Base-by-base conservation (phyloP, 1,140 invertebrate species). In the Agrypnia vestita region DNA sequence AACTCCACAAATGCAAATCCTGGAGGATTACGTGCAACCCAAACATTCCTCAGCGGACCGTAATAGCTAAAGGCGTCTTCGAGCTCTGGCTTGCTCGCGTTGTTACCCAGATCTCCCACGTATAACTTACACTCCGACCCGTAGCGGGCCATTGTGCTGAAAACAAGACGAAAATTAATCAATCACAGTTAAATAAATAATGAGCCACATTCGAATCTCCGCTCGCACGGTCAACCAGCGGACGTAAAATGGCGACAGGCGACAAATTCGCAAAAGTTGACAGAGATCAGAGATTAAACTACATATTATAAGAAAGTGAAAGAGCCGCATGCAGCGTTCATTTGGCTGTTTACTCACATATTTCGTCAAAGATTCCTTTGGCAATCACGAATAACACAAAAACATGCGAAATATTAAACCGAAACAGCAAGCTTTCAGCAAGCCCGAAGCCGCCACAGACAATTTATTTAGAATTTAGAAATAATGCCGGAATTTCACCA, bases 1-100 rank as follows among this genome's bases (percentile, higher is more conserved):
- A 97, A 99, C 88, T 98, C 97, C 15, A 99, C 95, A 90, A 99
- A 99, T 12, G 97, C 97, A 91, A 99, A 99, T 47, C 97, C 94
- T 56, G 95, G 95, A 10, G 96, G 96, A 88, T 98, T 98, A 84
- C 97, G 91, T 0, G 97, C 97, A 4, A 98, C 96, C 97, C 96
- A 98, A 17, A 99, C 97, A 90, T 97, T 98, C 82, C 95, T 93
- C 80, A 99, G 89, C 43, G 96, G 94, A 4, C 98, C 98, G 88
- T 98, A 99, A 84, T 98, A 96, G 71, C 95, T 94, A 88, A 99
- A 99, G 9, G 96, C 95, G 89, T 97, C 96, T 89, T 98, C 96
- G 56, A 98, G 87, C 87, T 98, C 96, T 85, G 96, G 95, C 86
- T 96, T 96, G 17, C 95, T 96, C n/a, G 95, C 96, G 86, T 93